Conservation (phyloP, 2,113 vertebrate genomes). For the Rhabdomys dilectus region DNA sequence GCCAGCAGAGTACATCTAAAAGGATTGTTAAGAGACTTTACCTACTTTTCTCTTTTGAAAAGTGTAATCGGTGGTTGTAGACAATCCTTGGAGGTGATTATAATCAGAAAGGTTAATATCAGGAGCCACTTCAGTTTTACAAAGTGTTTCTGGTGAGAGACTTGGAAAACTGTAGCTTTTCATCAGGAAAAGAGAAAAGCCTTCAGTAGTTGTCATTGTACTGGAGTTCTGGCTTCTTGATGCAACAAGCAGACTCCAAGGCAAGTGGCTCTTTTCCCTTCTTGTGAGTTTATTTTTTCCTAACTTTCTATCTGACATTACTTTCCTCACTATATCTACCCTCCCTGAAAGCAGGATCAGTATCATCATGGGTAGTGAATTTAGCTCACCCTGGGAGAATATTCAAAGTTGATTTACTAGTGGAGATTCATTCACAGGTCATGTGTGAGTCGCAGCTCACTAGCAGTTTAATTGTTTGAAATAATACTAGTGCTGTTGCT, state of each 20-base stretch:
- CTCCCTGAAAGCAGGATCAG: background rate
- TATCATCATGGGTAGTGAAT: background rate
- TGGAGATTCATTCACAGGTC: slow-evolving; percentile 68
- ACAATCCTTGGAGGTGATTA: background rate
- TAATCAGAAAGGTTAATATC: background rate
- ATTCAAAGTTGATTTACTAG: background rate
- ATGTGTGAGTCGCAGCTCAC: slow-evolving; percentile 75
- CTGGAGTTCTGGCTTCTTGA: background rate
- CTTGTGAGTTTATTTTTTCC: background rate
- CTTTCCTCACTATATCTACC: background rate
- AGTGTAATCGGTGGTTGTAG: background rate
- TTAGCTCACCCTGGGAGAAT: background rate
- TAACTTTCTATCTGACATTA: background rate
- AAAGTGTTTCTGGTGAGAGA: background rate
- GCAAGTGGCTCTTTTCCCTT: background rate
- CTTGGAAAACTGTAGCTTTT: background rate
- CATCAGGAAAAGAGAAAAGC: background rate
- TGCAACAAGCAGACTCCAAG: background rate
- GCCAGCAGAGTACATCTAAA: background rate
- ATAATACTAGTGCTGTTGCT: slow-evolving; percentile 81
- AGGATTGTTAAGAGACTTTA: background rate
- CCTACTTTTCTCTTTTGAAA: background rate
- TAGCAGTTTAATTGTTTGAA: slow-evolving; percentile 83
- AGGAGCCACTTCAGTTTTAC: background rate
- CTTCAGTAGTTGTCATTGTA: background rate